Percentiles rank a stretch among this genome's conserved stretches.
These are phyloP conservation scores for Desmophyllum pertusum DNA, from an alignment of 92 coral and sea anemone species.

Conservation along the genomic window DNA sequence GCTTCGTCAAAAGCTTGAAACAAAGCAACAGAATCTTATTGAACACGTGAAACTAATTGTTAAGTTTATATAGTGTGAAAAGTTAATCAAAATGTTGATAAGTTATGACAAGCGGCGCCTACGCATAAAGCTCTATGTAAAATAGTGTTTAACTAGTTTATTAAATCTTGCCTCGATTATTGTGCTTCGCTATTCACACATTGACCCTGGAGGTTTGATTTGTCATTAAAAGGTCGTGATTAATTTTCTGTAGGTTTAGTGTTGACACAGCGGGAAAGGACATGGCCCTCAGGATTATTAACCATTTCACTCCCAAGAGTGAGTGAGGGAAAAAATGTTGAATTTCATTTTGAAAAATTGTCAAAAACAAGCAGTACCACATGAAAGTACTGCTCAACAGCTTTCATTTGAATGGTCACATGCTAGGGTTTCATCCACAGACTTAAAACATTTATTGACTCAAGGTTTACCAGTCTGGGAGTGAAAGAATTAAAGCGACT, in stretches of 20 bases:
- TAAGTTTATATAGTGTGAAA: slow-evolving; percentile 5
- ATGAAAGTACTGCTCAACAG: no score
- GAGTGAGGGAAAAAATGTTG: no score
- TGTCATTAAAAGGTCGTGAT: slow-evolving; percentile 28
- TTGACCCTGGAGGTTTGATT: slow-evolving; percentile 23
- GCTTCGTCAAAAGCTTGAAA: background rate
- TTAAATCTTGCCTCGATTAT: slow-evolving; percentile 18
- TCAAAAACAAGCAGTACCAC: no score
- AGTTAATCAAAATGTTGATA: slow-evolving; percentile 25
- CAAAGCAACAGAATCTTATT: background rate
- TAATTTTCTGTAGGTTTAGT: background rate
- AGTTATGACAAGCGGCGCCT: slow-evolving; percentile 29
- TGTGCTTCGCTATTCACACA: slow-evolving; percentile 8
- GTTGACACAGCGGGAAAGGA: background rate
- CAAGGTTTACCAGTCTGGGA: no score
- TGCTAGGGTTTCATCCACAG: no score
- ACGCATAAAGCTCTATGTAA: background rate
- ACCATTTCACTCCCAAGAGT: no score
- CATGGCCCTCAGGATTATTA: background rate
- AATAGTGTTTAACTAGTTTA: slow-evolving; percentile 18
- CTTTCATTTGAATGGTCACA: no score
- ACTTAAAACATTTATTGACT: no score
- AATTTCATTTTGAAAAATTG: no score
- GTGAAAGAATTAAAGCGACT: no score
- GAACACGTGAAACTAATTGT: background rate